Evolutionary conservation across 2,113 vertebrate genomes (phyloP).

Genomic region (Cnemophilus loriae): DNA sequence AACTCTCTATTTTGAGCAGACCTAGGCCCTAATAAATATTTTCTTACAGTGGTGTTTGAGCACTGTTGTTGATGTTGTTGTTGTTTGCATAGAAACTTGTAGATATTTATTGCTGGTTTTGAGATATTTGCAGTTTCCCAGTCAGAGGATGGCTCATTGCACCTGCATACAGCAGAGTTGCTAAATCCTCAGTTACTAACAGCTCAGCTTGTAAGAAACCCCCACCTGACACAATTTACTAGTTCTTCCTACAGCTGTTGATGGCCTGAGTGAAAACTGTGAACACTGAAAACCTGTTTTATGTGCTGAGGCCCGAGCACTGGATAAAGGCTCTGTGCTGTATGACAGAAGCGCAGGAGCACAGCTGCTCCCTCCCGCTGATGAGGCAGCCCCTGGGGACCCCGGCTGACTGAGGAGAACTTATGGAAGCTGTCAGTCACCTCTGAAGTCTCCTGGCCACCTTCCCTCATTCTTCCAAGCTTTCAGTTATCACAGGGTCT

Average conservation of each 20-base stretch:
- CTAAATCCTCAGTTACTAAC: not conserved
- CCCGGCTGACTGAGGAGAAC: not conserved
- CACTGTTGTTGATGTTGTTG: not conserved
- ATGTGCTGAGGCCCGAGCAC: not conserved
- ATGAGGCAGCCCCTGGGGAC: not conserved
- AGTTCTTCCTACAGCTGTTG: not conserved
- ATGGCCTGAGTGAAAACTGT: not conserved
- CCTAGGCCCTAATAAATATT: not conserved
- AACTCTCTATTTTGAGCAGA: not conserved
- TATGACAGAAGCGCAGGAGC: not conserved
- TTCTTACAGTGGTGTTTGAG: not conserved
- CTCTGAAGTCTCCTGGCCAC: not conserved
- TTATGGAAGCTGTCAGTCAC: not conserved
- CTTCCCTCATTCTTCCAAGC: not conserved
- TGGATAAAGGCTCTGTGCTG: not conserved
- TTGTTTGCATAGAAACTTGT: slow-evolving; percentile 14
- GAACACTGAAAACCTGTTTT: not conserved
- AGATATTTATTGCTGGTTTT: not conserved
- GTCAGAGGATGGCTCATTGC: not conserved
- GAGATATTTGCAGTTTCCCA: not conserved
- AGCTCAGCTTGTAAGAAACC: not conserved
- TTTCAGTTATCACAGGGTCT: not conserved
- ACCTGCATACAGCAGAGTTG: not conserved
- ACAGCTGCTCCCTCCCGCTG: not conserved
- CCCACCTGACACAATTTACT: not conserved